Evolutionary conservation across 2,797 vertebrate genomes (phyloP), one percentile per base, ranked within the genome.

Genomic region (Triplophysa yarkandensis): DNA sequence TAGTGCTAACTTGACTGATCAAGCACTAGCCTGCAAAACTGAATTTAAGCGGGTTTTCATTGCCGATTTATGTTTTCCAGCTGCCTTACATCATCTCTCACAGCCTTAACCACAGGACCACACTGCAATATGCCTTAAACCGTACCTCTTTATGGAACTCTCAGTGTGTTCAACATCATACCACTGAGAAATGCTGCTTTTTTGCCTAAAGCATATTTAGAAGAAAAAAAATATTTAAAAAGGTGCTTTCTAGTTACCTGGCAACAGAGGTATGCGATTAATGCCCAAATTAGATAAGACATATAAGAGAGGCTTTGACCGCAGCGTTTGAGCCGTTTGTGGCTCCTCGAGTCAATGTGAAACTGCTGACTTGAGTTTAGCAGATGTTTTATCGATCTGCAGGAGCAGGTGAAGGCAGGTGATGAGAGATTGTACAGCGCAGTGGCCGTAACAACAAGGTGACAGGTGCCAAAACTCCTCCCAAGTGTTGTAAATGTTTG

Each of bases 391-490:
- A 34, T 74, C 32, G 74, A 30, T 46, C 66, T 25, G 0, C 52
- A 16, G 27, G 13, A 58, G 66, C 64, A 64, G 68, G 41, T 50
- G 32, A 81, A 67, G 76, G 71, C 78, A 68, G 27, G 39, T 67
- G 66, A 68, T 66, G 78, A 72, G 46, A 69, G 77, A 64, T 80
- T 73, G 76, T 78, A 62, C 77, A 77, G 74, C 76, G 76, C 72
- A 27, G 66, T 77, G 71, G 78, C 84, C 71, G 75, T 83, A 82
- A 81, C 85, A 55, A 85, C 88, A 89, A 86, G 90, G 81, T 91
- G 81, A 86, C 88, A 88, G 87, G 90, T 90, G 89, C 89, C 89
- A 86, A 80, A 86, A 84, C 85, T 89, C 68, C 80, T 90, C 87
- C 85, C 86, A 70, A 80, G 58, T 65, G 88, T 84, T 92, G 89